Percentiles rank a stretch among this genome's conserved stretches.
phyloP scores from a whole-genome alignment of 2,888 invertebrate genomes.

The Exocentrus adspersus region DNA sequence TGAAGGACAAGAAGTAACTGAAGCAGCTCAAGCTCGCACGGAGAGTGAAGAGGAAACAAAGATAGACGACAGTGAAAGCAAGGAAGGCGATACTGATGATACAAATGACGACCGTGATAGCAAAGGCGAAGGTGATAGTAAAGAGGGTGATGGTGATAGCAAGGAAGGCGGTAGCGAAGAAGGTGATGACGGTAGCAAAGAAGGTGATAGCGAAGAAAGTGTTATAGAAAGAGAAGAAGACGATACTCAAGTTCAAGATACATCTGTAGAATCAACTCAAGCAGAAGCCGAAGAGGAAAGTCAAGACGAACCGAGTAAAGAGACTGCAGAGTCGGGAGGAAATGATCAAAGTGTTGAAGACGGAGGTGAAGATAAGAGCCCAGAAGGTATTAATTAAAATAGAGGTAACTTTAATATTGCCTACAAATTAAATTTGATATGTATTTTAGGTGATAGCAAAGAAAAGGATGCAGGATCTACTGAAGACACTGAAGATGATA shows the following conservation, averaged over 20 bases:
- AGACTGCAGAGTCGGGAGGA: conserved; percentile 36
- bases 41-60: conserved; percentile 39
- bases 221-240: too few species aligned
- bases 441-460: conserved; percentile 30
- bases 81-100: conserved; percentile 25
- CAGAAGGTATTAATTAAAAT: conserved; percentile 7
- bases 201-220: neutral
- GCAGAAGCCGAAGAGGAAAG: conserved; percentile 12
- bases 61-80: conserved; percentile 29
- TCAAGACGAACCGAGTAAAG: conserved; percentile 32
- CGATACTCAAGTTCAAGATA: neutral
- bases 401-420: neutral
- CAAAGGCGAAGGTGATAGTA: conserved; percentile 14
- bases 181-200: conserved; percentile 33
- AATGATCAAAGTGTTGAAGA: conserved; percentile 31
- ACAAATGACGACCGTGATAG: conserved; percentile 4
- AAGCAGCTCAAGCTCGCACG: conserved; percentile 2
- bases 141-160: conserved; percentile 36
- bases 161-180: conserved; percentile 41
- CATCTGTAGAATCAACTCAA: neutral
- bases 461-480: too few species aligned
- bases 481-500: conserved; percentile 7
- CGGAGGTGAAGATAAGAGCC: neutral
- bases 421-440: neutral
- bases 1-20: conserved; percentile 33